These are phyloP conservation scores for Mungos mungo DNA, from an alignment of 2,113 vertebrate genomes.

Conservation along the genomic window DNA sequence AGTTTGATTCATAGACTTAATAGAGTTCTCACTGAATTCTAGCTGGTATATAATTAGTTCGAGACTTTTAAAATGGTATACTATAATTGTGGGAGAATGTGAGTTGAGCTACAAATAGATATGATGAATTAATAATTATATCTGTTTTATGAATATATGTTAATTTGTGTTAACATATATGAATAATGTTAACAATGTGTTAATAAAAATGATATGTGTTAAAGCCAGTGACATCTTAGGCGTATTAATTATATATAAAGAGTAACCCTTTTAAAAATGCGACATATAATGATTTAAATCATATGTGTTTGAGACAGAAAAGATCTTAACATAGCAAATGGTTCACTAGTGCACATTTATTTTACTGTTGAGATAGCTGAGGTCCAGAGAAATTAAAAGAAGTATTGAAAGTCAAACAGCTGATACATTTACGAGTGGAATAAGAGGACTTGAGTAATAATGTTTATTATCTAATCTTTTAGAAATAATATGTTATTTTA, in stretches of 20 bases:
- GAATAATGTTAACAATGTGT: too few relatives aligned
- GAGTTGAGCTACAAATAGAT: background rate
- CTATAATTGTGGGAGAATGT: background rate
- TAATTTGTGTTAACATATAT: background rate
- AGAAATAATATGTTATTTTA: background rate
- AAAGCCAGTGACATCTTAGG: background rate
- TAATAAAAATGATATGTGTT: too few relatives aligned
- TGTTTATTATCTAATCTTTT: background rate
- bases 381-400: background rate
- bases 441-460: background rate
- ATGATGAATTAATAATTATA: background rate
- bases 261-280: background rate
- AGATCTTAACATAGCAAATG: background rate
- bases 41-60: background rate
- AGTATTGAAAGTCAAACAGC: background rate
- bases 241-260: background rate
- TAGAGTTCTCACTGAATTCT: background rate
- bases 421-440: background rate
- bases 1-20: background rate
- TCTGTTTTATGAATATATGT: background rate
- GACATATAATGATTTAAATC: background rate
- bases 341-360: background rate
- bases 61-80: background rate
- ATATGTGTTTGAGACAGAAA: background rate
- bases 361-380: background rate